Percentiles rank a stretch among this genome's conserved stretches.
phyloP scores from a whole-genome alignment of 2,113 vertebrate species.

The Trichomycterus rosablanca region DNA sequence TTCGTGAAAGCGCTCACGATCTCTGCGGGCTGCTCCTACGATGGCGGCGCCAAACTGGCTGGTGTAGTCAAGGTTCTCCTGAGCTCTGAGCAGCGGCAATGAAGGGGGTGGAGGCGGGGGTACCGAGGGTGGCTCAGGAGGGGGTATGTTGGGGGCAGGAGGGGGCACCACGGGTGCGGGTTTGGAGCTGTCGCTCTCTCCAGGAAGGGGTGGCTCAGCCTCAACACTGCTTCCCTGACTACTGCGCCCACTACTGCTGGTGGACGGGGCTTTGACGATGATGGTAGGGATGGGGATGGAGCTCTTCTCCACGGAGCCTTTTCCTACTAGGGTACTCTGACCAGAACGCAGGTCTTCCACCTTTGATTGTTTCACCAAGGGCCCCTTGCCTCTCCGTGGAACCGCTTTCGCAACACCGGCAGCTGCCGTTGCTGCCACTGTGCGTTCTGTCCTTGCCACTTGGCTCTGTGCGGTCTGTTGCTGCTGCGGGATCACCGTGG shows the following conservation, averaged over 20 bases:
- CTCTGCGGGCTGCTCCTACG: constrained; percentile 82
- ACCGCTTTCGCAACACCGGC: constrained; percentile 60
- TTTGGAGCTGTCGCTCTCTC: constrained; percentile 61
- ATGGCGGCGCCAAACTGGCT: constrained; percentile 89
- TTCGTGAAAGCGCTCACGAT: constrained; percentile 82
- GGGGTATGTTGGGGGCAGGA: constrained; percentile 77
- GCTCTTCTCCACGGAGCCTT: constrained; percentile 76
- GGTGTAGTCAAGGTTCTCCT: constrained; percentile 80
- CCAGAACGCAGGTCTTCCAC: constrained; percentile 73
- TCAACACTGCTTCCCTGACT: constrained; percentile 92
- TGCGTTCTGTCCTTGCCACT: constrained; percentile 57
- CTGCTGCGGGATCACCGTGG: constrained; percentile 66
- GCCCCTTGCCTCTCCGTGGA: constrained; percentile 77
- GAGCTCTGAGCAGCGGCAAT: constrained; percentile 63
- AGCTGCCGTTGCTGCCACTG: constrained; percentile 53
- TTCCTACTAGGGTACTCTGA: constrained; percentile 60
- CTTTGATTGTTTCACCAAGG: constrained; percentile 85
- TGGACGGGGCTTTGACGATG: constrained; percentile 89
- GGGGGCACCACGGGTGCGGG: constrained; percentile 63
- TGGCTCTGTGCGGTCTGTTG: constrained; percentile 63
- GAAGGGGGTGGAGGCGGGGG: constrained; percentile 69
- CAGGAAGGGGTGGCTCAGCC: constrained; percentile 65
- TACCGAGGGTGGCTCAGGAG: constrained; percentile 71
- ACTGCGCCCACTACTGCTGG: constrained; percentile 89
- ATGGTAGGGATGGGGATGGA: constrained; percentile 91